Conservation (phyloP, 1,140 invertebrate species). For the Zaprionus inermis region DNA sequence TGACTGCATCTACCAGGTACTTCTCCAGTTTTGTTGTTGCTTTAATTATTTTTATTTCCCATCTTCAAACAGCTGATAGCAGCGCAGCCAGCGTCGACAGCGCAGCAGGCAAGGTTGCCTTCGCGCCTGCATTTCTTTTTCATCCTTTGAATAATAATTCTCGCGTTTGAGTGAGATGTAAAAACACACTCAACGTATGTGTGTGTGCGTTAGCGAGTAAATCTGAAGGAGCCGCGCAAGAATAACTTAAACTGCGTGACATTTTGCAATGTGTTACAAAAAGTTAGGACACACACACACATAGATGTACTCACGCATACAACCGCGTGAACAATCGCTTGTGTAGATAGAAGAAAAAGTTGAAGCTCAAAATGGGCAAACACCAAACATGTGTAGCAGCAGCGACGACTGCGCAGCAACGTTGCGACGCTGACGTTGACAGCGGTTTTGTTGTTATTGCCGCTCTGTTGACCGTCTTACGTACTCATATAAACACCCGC, state of each 20-base stretch:
- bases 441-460: conserved; percentile 48
- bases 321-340: conserved; percentile 5
- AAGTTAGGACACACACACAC: conserved; percentile 32
- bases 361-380: conserved; percentile 65
- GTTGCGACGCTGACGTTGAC: conserved; percentile 25
- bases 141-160: conserved; percentile 22
- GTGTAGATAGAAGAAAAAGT: conserved; percentile 45
- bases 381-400: conserved; percentile 69
- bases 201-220: background rate
- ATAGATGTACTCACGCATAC: conserved; percentile 24
- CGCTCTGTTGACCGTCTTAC: conserved; percentile 44
- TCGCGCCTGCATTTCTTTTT: background rate
- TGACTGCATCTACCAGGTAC: conserved; percentile 36
- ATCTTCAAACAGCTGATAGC: conserved; percentile 63
- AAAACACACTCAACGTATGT: background rate
- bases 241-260: conserved; percentile 57
- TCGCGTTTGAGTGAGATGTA: conserved; percentile 3
- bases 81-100: conserved; percentile 37
- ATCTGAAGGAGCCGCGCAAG: conserved; percentile 5
- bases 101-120: conserved; percentile 5
- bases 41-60: conserved; percentile 32
- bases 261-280: conserved; percentile 62
- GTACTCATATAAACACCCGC: conserved; percentile 19
- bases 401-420: conserved; percentile 32
- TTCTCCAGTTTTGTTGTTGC: conserved; percentile 32